These are phyloP conservation scores for Maniola hyperantus DNA, from an alignment of 2,888 invertebrate species.

Conservation along the genomic window DNA sequence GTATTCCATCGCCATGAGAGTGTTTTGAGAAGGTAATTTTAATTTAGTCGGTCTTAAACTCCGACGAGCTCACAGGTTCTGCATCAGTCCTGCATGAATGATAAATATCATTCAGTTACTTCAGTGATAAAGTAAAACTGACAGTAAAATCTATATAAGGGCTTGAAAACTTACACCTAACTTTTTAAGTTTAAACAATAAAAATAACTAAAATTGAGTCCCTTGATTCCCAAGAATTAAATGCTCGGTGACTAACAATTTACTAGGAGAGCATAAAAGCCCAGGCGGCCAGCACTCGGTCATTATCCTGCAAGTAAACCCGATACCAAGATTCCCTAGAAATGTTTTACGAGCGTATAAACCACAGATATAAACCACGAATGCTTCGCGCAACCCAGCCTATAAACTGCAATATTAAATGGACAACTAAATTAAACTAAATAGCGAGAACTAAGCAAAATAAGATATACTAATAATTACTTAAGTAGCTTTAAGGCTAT, in stretches of 20 bases:
- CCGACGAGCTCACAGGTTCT: no score
- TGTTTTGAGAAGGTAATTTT: no score
- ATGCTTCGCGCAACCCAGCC: not conserved
- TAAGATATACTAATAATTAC: not conserved
- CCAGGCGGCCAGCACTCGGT: slow-evolving; percentile 7
- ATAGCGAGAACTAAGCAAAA: not conserved
- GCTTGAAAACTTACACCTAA: no score
- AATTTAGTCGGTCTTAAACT: no score
- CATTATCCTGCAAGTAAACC: slow-evolving; percentile 16
- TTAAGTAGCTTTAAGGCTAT: not conserved
- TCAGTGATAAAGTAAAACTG: no score
- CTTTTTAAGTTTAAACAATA: no score
- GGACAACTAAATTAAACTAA: slow-evolving; percentile 1
- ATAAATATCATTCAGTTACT: no score
- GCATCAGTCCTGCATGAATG: no score
- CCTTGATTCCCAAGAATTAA: not conserved
- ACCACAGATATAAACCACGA: slow-evolving; percentile 21
- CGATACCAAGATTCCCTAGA: slow-evolving; percentile 26
- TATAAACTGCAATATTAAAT: slow-evolving; percentile 14
- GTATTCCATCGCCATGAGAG: no score
- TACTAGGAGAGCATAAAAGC: slow-evolving; percentile 17
- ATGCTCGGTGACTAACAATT: not conserved
- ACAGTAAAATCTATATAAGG: no score
- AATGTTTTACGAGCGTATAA: slow-evolving; percentile 22
- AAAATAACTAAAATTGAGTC: not conserved